Percentiles rank a stretch among this genome's conserved stretches.
Conservation (phyloP, 2,888 invertebrate species). For the Stenotaenia linearis region DNA sequence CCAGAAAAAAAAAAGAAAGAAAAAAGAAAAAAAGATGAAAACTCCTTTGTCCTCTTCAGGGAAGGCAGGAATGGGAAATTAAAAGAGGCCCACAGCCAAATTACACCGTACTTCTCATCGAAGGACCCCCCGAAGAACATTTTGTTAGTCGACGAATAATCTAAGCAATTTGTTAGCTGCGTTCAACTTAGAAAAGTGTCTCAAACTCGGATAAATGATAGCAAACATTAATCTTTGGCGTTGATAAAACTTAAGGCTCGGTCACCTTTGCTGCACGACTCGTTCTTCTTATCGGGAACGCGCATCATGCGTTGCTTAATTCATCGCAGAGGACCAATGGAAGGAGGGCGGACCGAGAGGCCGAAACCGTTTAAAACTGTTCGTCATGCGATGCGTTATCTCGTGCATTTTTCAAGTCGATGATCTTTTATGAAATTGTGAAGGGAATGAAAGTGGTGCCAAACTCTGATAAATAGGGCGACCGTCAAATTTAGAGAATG, state of each 20-base stretch:
- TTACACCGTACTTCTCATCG: neutral
- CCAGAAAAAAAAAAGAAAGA: neutral
- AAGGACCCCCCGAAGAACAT: neutral
- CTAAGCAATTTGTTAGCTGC: neutral
- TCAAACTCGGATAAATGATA: neutral
- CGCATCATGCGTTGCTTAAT: neutral
- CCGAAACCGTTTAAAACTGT: neutral
- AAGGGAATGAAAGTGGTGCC: neutral
- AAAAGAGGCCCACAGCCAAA: neutral
- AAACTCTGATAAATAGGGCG: neutral
- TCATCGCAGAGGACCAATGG: neutral
- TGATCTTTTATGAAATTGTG: neutral
- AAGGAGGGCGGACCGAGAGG: neutral
- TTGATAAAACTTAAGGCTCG: neutral
- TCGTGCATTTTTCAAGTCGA: neutral
- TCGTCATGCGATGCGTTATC: neutral
- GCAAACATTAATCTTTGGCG: neutral
- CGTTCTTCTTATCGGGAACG: neutral
- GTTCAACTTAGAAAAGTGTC: neutral
- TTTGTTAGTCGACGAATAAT: neutral
- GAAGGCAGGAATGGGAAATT: neutral
- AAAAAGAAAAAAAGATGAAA: no score
- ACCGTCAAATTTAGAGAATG: neutral
- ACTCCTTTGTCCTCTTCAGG: neutral
- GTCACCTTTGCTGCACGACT: neutral